Conservation (phyloP, 2,888 invertebrate species). For the Leucozona laternaria region DNA sequence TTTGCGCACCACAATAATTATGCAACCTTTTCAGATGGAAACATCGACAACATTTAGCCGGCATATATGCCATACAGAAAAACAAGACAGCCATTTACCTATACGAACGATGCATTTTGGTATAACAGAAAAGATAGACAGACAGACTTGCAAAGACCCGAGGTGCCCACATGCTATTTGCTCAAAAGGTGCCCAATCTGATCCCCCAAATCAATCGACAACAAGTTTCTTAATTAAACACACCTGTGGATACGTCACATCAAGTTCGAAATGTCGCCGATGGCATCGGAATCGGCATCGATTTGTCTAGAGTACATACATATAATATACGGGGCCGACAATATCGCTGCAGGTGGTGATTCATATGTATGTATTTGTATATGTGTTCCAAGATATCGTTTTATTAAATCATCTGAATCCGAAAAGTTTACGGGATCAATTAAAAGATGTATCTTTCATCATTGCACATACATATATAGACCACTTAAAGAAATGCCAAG, state of each 20-base stretch:
- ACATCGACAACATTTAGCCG: slow-evolving; percentile 45
- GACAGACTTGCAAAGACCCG: slow-evolving; percentile 21
- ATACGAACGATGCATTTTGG: slow-evolving; percentile 8
- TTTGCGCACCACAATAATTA: slow-evolving; percentile 38
- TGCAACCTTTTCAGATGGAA: slow-evolving; percentile 61
- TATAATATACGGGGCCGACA: slow-evolving; percentile 6
- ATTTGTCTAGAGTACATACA: not conserved
- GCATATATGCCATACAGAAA: slow-evolving; percentile 6
- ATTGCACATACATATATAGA: not conserved
- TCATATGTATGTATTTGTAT: too few species aligned
- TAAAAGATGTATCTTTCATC: slow-evolving; percentile 45
- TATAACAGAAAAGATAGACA: not conserved
- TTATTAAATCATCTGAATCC: slow-evolving; percentile 31
- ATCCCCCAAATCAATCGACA: slow-evolving; percentile 67
- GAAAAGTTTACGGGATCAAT: slow-evolving; percentile 25
- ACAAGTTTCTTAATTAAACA: slow-evolving; percentile 70
- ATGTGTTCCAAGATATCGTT: slow-evolving; percentile 38
- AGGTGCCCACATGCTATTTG: slow-evolving; percentile 24
- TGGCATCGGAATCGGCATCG: slow-evolving; percentile 16
- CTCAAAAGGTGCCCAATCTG: slow-evolving; percentile 43
- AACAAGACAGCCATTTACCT: slow-evolving; percentile 66
- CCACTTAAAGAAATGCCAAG: slow-evolving; percentile 17
- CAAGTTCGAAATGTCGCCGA: slow-evolving; percentile 33
- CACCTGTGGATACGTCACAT: slow-evolving; percentile 71
- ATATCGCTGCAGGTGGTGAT: slow-evolving; percentile 63